These are phyloP conservation scores for Cydia pomonella DNA, from an alignment of 1,140 invertebrate species.

Conservation along the genomic window DNA sequence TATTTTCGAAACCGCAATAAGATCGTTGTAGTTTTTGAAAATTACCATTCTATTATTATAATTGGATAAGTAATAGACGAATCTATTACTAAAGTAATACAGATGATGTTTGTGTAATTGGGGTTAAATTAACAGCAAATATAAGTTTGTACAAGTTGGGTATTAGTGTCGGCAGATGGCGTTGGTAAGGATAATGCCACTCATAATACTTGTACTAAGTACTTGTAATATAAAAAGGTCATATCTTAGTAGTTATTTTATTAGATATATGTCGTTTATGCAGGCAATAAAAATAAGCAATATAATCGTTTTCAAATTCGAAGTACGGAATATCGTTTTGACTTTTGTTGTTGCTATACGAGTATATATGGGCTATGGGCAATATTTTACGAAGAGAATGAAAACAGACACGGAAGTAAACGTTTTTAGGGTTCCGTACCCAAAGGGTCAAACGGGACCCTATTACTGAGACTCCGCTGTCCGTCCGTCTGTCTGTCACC, in stretches of 20 bases:
- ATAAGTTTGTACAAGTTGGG: constrained; percentile 29
- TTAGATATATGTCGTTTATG: not conserved
- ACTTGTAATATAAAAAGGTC: constrained; percentile 40
- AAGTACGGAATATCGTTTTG: constrained; percentile 11
- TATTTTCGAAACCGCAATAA: not conserved
- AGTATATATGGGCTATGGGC: too few species aligned
- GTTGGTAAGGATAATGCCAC: constrained; percentile 58
- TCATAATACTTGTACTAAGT: constrained; percentile 24
- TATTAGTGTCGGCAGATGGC: constrained; percentile 64
- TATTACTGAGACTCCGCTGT: too few species aligned
- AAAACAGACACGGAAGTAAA: constrained; percentile 22
- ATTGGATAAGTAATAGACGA: not conserved
- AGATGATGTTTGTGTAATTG: constrained; percentile 40
- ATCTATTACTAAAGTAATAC: constrained; percentile 34
- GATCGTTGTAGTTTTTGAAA: not conserved
- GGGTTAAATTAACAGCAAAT: not conserved
- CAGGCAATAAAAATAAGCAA: constrained; percentile 38
- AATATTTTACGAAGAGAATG: not conserved
- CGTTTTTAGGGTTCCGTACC: too few species aligned
- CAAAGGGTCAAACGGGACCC: too few species aligned
- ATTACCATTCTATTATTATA: not conserved
- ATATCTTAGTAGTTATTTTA: not conserved
- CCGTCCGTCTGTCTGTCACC: too few species aligned
- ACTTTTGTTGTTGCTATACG: constrained; percentile 15
- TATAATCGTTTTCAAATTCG: constrained; percentile 39